These are phyloP conservation scores for Drosophila nebulosa DNA, from an alignment of 1,140 invertebrate genomes.

Conservation along the genomic window DNA sequence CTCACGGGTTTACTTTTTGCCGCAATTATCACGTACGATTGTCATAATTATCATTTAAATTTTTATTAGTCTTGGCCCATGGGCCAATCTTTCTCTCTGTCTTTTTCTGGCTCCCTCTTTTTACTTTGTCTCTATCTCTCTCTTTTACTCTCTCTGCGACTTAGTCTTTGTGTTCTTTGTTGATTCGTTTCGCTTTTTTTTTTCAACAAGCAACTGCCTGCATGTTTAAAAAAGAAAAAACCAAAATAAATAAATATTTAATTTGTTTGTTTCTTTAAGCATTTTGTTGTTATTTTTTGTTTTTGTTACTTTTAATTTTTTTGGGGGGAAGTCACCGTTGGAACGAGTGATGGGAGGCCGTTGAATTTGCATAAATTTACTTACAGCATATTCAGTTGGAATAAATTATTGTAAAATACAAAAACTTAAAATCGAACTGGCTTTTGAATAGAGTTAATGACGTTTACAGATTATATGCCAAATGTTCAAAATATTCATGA, in stretches of 20 bases:
- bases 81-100: constrained; percentile 27
- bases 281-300: background rate
- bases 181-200: background rate
- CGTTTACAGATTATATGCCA: too few species aligned
- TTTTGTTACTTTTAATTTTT: background rate
- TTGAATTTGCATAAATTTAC: constrained; percentile 24
- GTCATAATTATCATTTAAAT: constrained; percentile 80
- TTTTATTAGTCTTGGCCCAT: constrained; percentile 68
- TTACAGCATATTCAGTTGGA: background rate
- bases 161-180: constrained; percentile 34
- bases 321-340: constrained; percentile 1
- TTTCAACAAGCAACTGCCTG: constrained; percentile 36
- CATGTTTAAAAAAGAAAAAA: constrained; percentile 9
- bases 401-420: background rate
- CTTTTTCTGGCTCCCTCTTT: background rate
- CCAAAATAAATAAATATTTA: constrained; percentile 46
- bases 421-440: too few species aligned
- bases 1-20: constrained; percentile 34
- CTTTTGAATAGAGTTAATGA: too few species aligned
- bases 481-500: too few species aligned
- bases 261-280: constrained; percentile 31
- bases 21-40: constrained; percentile 80
- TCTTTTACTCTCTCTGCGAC: background rate
- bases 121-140: background rate
- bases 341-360: background rate